A percentile compares a stretch with the other conserved stretches of the same genome.
These are phyloP conservation scores for Drosophila pullipes DNA, from an alignment of 2,888 invertebrate species.

Conservation along the genomic window DNA sequence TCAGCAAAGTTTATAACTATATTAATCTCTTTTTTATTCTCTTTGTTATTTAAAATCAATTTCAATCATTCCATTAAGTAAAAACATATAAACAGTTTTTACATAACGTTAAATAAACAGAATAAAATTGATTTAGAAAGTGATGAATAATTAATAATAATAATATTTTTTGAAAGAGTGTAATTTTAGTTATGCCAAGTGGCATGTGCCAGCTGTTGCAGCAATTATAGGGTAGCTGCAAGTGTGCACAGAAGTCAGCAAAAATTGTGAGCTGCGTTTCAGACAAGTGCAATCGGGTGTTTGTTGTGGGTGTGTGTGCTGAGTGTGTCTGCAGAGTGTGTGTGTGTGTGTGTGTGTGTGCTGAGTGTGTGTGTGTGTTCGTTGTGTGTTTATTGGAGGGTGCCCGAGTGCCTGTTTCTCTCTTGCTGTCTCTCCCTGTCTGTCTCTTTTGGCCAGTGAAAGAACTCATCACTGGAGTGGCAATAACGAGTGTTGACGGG, in stretches of 20 bases:
- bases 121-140: too few species aligned
- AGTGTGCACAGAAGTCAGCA: slow-evolving; percentile 29
- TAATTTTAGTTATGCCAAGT: neutral
- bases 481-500: slow-evolving; percentile 73
- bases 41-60: too few species aligned
- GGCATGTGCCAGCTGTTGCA: neutral
- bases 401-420: slow-evolving; percentile 7
- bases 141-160: too few species aligned
- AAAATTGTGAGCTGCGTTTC: slow-evolving; percentile 65
- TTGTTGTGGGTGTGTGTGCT: slow-evolving; percentile 23
- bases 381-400: slow-evolving; percentile 25
- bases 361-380: slow-evolving; percentile 10
- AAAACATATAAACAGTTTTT: too few species aligned
- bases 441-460: slow-evolving; percentile 15
- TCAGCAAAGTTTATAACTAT: neutral
- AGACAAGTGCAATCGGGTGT: slow-evolving; percentile 53
- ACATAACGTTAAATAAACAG: too few species aligned
- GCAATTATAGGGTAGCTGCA: slow-evolving; percentile 28
- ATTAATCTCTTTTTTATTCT: too few species aligned
- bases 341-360: neutral
- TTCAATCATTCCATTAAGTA: too few species aligned
- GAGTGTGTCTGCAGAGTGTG: slow-evolving; percentile 14
- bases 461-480: slow-evolving; percentile 68
- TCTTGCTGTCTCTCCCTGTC: neutral
- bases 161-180: too few species aligned